phyloP scores from a whole-genome alignment of 2,113 vertebrate genomes.

The Lampris incognitus region DNA sequence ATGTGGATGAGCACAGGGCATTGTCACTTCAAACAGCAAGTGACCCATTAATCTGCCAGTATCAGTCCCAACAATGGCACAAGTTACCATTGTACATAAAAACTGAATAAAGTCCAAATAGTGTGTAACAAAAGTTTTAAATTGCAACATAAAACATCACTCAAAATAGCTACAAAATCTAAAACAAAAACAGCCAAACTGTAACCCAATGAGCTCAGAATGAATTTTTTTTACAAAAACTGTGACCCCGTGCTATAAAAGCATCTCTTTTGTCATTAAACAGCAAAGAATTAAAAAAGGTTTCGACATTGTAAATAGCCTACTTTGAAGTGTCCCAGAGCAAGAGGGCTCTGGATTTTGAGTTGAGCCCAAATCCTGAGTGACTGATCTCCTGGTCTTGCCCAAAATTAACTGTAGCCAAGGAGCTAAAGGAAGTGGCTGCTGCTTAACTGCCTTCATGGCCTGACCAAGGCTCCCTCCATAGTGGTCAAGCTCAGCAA shows the following conservation, averaged over 20 bases:
- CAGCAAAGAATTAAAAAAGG: constrained; percentile 8
- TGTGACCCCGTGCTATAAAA: constrained; percentile 15
- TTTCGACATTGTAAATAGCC: constrained; percentile 39
- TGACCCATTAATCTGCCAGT: constrained; percentile 65
- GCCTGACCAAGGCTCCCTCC: constrained; percentile 25
- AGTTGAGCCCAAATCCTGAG: constrained; percentile 53
- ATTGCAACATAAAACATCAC: constrained; percentile 44
- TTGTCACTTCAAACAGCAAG: constrained; percentile 49
- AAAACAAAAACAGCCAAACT: too few species aligned
- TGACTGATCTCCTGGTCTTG: constrained; percentile 44
- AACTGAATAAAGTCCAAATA: constrained; percentile 35
- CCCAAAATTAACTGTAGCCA: constrained; percentile 38
- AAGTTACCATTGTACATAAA: too few species aligned
- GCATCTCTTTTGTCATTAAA: constrained; percentile 53
- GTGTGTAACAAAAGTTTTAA: constrained; percentile 49
- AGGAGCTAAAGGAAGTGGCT: constrained; percentile 42
- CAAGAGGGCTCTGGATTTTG: constrained; percentile 43
- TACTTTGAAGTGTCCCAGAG: constrained; percentile 44
- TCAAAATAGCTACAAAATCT: constrained; percentile 6
- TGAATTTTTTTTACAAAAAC: constrained; percentile 12
- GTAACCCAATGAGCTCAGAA: constrained; percentile 47
- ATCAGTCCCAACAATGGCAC: constrained; percentile 39
- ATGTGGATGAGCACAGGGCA: constrained; percentile 3
- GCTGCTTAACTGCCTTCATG: constrained; percentile 33
- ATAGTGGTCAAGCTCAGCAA: constrained; percentile 53